Percentiles rank a stretch among this genome's conserved stretches.
Conservation (phyloP, 2,113 vertebrate genomes). For the Delphinapterus leucas region DNA sequence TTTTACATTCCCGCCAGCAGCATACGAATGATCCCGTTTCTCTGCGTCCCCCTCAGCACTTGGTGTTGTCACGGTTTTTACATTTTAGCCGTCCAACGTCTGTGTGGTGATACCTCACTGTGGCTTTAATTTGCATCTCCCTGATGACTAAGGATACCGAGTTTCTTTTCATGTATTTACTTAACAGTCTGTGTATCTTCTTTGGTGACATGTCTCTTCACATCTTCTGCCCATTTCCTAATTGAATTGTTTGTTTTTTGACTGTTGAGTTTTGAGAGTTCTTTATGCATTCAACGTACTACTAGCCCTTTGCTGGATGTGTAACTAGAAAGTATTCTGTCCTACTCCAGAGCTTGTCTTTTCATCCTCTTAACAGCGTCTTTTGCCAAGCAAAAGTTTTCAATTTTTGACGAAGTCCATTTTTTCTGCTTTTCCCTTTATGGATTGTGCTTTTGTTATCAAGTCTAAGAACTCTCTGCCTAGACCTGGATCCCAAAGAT, state of each 20-base stretch:
- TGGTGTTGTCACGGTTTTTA: background rate
- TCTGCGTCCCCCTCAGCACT: background rate
- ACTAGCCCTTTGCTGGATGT: background rate
- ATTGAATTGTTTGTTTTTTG: background rate
- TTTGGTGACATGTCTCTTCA: background rate
- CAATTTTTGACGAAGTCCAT: background rate
- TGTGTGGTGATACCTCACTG: background rate
- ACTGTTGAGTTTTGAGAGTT: background rate
- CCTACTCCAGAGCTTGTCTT: background rate
- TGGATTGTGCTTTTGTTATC: background rate
- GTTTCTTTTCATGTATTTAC: background rate
- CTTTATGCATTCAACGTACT: fast-evolving
- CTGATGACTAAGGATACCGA: background rate
- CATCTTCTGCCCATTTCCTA: background rate
- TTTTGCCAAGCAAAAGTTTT: background rate
- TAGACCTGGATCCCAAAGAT: background rate
- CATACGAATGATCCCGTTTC: fast-evolving
- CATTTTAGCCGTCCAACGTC: too few relatives aligned
- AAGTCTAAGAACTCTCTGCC: background rate
- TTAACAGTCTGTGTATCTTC: background rate
- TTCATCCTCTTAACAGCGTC: background rate
- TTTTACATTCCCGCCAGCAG: background rate
- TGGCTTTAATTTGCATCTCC: background rate
- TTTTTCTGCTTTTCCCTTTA: background rate
- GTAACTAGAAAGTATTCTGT: too few relatives aligned